Evolutionary conservation across 1,140 invertebrate genomes (phyloP).

Genomic region (Euglossa dilemma): DNA sequence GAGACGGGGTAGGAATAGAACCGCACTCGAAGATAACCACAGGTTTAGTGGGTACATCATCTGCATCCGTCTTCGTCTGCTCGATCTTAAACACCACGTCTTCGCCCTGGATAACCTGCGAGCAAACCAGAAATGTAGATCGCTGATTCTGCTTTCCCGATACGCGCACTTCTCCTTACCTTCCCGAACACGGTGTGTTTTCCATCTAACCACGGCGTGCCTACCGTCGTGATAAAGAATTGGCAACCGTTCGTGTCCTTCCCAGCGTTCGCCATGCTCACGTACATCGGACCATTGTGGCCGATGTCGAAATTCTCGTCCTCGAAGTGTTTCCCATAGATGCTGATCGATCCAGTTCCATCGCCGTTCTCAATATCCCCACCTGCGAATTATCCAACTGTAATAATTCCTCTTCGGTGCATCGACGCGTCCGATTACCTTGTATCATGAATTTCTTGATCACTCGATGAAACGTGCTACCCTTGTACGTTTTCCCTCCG

Average conservation of each 20-base stretch:
- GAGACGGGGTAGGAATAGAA: conserved; percentile 83
- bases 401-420: too few species aligned
- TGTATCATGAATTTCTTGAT: conserved; percentile 96
- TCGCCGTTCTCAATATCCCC: conserved; percentile 91
- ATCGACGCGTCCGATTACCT: conserved; percentile 82
- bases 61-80: conserved; percentile 88
- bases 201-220: conserved; percentile 95
- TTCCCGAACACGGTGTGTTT: conserved; percentile 97
- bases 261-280: conserved; percentile 98
- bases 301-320: conserved; percentile 97
- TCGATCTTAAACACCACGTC: conserved; percentile 93
- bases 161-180: conserved; percentile 81
- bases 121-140: conserved; percentile 39
- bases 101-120: conserved; percentile 90
- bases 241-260: conserved; percentile 94
- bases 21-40: conserved; percentile 88
- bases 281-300: conserved; percentile 93
- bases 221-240: conserved; percentile 96
- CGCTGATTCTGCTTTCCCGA: too few species aligned
- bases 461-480: conserved; percentile 91
- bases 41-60: conserved; percentile 87
- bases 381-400: conserved; percentile 79
- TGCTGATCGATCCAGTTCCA: conserved; percentile 91
- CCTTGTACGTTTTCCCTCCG: conserved; percentile 90
- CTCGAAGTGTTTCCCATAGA: conserved; percentile 95